Evolutionary conservation across 2,797 vertebrate genomes (phyloP).

Genomic region (Eulemur albifrons): DNA sequence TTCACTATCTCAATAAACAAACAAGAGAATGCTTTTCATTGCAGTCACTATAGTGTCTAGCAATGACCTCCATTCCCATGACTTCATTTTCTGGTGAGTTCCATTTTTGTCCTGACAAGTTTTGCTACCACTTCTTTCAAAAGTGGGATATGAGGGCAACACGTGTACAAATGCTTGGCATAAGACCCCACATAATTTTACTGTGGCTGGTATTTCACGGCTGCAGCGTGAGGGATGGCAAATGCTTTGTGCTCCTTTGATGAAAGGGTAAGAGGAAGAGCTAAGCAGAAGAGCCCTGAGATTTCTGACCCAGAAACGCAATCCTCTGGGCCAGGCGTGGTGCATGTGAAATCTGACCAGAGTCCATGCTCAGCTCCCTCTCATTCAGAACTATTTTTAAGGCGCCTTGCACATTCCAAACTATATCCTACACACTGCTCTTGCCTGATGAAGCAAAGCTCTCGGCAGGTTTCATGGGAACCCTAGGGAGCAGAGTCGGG

Average conservation of each 20-base stretch:
- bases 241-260: not conserved
- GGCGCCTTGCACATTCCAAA: conserved; percentile 53
- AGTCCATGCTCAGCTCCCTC: not conserved
- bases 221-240: conserved; percentile 2
- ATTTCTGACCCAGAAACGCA: conserved; percentile 63
- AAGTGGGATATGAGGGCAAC: not conserved
- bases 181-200: conserved; percentile 21
- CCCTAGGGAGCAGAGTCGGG: not conserved
- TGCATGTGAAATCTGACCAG: not conserved
- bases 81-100: not conserved
- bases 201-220: conserved; percentile 45
- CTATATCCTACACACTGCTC: not conserved
- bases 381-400: conserved; percentile 64
- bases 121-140: not conserved
- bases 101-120: not conserved
- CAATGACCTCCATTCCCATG: not conserved
- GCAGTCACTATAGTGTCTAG: not conserved
- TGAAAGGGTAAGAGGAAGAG: conserved; percentile 38
- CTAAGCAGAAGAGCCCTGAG: conserved; percentile 14
- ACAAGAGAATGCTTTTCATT: not conserved
- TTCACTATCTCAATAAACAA: not conserved
- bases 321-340: conserved; percentile 26
- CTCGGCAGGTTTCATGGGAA: not conserved
- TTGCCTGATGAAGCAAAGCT: not conserved
- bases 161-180: conserved; percentile 50